These are phyloP conservation scores for Tetraodon nigroviridis DNA, from an alignment of 2,113 vertebrate species.

Conservation along the genomic window DNA sequence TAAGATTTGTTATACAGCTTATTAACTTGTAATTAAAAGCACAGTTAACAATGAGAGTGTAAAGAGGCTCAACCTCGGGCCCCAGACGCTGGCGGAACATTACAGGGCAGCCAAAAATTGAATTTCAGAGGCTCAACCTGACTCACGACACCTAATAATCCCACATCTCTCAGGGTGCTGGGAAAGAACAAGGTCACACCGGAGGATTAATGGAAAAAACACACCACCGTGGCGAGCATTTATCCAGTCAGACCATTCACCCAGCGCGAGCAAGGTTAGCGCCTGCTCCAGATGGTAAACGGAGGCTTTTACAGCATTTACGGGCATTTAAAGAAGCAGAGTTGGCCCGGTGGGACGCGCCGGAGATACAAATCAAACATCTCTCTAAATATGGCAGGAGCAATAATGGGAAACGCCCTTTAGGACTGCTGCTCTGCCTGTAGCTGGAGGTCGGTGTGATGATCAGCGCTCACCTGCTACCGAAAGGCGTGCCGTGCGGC, in stretches of 20 bases:
- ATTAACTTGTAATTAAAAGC: neutral
- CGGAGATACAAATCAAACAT: too few species aligned
- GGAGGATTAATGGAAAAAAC: conserved; percentile 29
- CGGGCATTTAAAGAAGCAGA: too few species aligned
- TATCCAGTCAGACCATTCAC: conserved; percentile 25
- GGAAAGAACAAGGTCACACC: conserved; percentile 63
- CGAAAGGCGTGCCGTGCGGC: conserved; percentile 85
- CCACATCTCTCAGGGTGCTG: conserved; percentile 46
- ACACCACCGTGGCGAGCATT: conserved; percentile 37
- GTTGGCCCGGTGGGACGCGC: too few species aligned
- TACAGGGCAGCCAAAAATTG: conserved; percentile 55
- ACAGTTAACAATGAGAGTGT: neutral
- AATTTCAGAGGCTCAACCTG: conserved; percentile 61
- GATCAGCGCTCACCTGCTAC: conserved; percentile 80
- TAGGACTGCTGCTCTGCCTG: too few species aligned
- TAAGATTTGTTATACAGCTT: neutral
- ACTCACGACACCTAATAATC: conserved; percentile 69
- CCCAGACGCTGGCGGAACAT: conserved; percentile 40
- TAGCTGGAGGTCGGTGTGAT: too few species aligned
- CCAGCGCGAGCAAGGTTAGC: neutral
- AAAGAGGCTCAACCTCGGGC: conserved; percentile 27
- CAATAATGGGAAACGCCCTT: too few species aligned
- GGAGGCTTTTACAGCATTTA: too few species aligned
- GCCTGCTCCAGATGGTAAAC: too few species aligned
- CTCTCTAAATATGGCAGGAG: too few species aligned